These are phyloP conservation scores for Dasyurus viverrinus DNA, from an alignment of 2,113 vertebrate species.

Conservation along the genomic window DNA sequence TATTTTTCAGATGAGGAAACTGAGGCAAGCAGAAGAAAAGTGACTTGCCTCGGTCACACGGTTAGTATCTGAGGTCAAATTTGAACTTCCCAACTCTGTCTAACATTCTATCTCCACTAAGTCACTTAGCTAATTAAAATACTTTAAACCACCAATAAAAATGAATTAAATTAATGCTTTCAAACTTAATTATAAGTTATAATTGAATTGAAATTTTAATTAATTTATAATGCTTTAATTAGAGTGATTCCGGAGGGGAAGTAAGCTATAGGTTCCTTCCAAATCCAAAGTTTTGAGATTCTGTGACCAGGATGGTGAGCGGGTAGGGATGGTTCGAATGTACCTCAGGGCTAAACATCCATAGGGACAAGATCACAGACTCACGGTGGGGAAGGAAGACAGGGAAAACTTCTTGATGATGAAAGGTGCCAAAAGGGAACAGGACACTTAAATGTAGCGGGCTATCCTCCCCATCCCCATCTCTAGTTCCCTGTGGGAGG, in stretches of 20 bases:
- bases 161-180: not conserved
- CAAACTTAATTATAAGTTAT: not conserved
- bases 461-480: not conserved
- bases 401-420: not conserved
- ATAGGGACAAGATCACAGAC: not conserved
- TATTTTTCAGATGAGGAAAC: not conserved
- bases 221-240: not conserved
- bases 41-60: not conserved
- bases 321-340: not conserved
- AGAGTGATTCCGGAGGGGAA: not conserved
- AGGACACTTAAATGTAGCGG: not conserved
- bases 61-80: not conserved
- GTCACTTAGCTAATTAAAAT: not conserved
- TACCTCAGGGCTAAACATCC: no score
- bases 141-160: not conserved
- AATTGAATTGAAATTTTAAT: not conserved
- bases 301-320: not conserved
- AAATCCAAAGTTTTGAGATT: not conserved
- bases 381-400: not conserved
- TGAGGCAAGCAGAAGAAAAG: not conserved
- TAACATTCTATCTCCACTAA: not conserved
- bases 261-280: not conserved
- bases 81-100: not conserved
- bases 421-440: not conserved
- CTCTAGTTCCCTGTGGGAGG: not conserved